These are phyloP conservation scores for Brevipalpus yothersi DNA, from an alignment of 1,140 invertebrate species.

Conservation along the genomic window DNA sequence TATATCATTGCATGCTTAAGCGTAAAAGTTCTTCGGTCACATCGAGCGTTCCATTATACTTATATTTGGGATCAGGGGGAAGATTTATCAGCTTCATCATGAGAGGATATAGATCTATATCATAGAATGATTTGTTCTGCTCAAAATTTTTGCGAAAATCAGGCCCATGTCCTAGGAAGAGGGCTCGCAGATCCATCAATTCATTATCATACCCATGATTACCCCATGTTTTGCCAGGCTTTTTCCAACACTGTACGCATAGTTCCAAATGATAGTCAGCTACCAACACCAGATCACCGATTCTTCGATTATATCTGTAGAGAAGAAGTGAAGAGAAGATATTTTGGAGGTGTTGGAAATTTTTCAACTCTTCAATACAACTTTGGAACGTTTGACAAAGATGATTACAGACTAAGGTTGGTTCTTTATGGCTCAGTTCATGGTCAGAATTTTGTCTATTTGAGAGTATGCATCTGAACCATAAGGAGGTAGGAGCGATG, in stretches of 20 bases:
- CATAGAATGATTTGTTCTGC: slow-evolving; percentile 11
- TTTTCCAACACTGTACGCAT: not conserved
- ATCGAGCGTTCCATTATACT: too few species aligned
- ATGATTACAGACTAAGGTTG: not conserved
- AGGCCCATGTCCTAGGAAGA: slow-evolving; percentile 22
- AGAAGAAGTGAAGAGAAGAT: not conserved
- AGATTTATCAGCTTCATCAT: slow-evolving; percentile 8
- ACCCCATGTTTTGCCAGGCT: slow-evolving; percentile 2
- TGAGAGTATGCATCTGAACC: not conserved
- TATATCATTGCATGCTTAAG: too few species aligned
- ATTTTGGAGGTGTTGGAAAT: not conserved
- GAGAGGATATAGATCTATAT: slow-evolving; percentile 19
- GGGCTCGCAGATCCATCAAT: too few species aligned
- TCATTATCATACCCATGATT: too few species aligned
- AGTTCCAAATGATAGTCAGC: slow-evolving; percentile 6
- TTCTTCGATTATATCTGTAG: slow-evolving; percentile 4
- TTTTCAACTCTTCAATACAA: too few species aligned
- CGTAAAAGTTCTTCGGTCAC: too few species aligned
- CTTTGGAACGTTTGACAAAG: not conserved
- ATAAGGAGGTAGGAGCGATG: not conserved
- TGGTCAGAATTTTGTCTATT: not conserved
- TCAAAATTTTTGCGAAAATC: slow-evolving; percentile 17
- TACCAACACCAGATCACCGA: slow-evolving; percentile 5
- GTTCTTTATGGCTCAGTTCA: not conserved
- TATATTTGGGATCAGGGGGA: too few species aligned